phyloP scores from a whole-genome alignment of 2,888 invertebrate species.

The Elgonia sp. region DNA sequence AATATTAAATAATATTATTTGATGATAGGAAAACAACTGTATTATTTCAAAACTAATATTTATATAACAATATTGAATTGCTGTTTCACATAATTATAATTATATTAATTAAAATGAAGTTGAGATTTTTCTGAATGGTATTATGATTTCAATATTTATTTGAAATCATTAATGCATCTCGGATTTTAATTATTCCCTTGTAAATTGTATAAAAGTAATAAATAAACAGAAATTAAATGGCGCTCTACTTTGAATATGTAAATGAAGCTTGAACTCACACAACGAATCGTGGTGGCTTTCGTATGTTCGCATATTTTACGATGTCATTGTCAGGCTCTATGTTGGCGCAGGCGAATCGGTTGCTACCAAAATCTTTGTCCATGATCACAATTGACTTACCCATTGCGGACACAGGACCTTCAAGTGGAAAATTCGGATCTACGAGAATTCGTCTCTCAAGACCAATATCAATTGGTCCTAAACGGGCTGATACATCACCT shows the following conservation, averaged over 20 bases:
- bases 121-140: not conserved
- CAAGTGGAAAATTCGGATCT: slow-evolving; percentile 96
- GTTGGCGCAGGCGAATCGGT: slow-evolving; percentile 95
- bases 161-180: not conserved
- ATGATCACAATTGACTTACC: slow-evolving; percentile 95
- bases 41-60: not conserved
- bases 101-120: not conserved
- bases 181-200: too few relatives aligned
- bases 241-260: slow-evolving; percentile 25
- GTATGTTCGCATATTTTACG: slow-evolving; percentile 95
- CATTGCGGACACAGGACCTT: slow-evolving; percentile 92
- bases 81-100: not conserved
- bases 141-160: not conserved
- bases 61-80: not conserved
- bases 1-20: too few relatives aligned
- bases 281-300: slow-evolving; percentile 95
- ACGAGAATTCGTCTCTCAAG: slow-evolving; percentile 92
- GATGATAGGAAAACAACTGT: not conserved
- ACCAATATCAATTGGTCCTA: slow-evolving; percentile 95
- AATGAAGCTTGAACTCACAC: slow-evolving; percentile 89
- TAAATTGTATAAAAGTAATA: not conserved
- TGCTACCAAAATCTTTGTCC: slow-evolving; percentile 91
- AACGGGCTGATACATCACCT: slow-evolving; percentile 95
- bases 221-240: not conserved
- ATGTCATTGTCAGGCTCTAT: slow-evolving; percentile 96